Evolutionary conservation across 2,797 vertebrate species (phyloP).

Genomic region (Zonotrichia albicollis): DNA sequence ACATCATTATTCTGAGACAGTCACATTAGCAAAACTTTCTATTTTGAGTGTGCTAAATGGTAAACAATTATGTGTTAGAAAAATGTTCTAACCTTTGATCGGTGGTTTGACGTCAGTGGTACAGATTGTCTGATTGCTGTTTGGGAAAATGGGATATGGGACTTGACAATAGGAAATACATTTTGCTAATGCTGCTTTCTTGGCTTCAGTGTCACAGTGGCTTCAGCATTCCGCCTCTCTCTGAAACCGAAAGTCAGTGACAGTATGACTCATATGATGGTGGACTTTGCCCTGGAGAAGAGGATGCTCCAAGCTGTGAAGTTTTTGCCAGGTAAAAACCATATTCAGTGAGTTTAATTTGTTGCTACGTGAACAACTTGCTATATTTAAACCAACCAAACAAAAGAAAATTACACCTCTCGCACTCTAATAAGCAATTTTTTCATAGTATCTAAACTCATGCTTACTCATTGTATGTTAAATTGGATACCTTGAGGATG

Average conservation of each 20-base stretch:
- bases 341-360: neutral
- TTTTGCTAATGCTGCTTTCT: slow-evolving; percentile 45
- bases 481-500: neutral
- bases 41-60: neutral
- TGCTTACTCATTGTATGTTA: neutral
- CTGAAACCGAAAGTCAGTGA: slow-evolving; percentile 86
- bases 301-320: slow-evolving; percentile 82
- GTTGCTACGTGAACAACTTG: rapidly evolving
- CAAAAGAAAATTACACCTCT: neutral
- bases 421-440: neutral
- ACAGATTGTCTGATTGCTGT: neutral
- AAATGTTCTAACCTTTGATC: neutral
- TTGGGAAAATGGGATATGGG: neutral
- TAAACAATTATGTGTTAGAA: neutral
- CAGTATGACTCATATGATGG: slow-evolving; percentile 89
- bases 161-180: neutral
- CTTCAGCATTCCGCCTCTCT: slow-evolving; percentile 88
- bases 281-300: slow-evolving; percentile 89
- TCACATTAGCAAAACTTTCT: neutral
- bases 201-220: slow-evolving; percentile 88
- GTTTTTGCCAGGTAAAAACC: slow-evolving; percentile 88
- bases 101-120: neutral
- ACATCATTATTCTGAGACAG: neutral
- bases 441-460: neutral
- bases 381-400: neutral